Evolutionary conservation across 1,140 invertebrate genomes (phyloP).

Genomic region (Caenorhabditis remanei): DNA sequence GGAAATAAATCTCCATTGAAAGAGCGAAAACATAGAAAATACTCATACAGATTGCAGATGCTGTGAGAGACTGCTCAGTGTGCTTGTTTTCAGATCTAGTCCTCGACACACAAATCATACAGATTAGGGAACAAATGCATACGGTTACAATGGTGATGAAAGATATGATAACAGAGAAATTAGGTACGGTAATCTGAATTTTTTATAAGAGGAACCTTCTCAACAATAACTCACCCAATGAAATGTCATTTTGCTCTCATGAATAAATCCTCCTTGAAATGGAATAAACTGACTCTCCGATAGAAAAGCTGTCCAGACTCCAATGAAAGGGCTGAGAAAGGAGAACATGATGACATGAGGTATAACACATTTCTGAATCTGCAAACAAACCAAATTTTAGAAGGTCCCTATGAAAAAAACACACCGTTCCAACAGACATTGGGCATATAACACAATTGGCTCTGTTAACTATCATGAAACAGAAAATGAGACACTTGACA

Average conservation of each 20-base stretch:
- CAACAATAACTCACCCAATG: not conserved
- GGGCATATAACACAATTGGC: not conserved
- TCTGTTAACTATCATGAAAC: conserved; percentile 17
- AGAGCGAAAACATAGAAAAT: conserved; percentile 8
- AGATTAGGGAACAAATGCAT: not conserved
- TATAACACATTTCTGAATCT: conserved; percentile 6
- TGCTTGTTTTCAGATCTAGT: conserved; percentile 2
- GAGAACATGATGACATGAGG: conserved; percentile 2
- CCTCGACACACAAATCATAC: conserved; percentile 2
- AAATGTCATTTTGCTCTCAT: not conserved
- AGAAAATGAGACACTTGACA: conserved; percentile 8
- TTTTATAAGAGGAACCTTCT: not conserved
- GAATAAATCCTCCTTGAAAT: conserved; percentile 27
- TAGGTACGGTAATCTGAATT: not conserved
- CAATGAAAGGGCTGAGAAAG: not conserved
- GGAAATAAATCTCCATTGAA: not conserved
- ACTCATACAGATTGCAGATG: not conserved
- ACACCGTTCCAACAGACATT: not conserved
- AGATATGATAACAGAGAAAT: not conserved
- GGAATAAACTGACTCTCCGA: conserved; percentile 18
- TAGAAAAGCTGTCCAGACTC: conserved; percentile 17
- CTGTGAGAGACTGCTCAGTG: not conserved
- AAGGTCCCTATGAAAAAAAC: not conserved
- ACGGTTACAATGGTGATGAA: not conserved
- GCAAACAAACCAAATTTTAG: not conserved